Percentiles rank a stretch among this genome's conserved stretches.
These are phyloP conservation scores for Drosophila austrosaltans DNA, from an alignment of 2,888 invertebrate genomes.

Conservation along the genomic window DNA sequence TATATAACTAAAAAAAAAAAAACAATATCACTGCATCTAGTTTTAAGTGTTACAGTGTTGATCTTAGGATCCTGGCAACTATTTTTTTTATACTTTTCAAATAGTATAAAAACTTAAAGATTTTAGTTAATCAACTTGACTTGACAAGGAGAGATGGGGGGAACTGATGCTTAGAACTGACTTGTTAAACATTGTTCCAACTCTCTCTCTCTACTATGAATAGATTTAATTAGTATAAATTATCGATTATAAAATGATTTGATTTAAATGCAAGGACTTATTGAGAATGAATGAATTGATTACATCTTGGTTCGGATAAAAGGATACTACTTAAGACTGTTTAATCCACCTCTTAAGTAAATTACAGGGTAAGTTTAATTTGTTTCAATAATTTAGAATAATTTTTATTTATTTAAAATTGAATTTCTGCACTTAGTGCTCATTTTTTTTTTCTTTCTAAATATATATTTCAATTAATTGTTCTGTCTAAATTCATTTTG, in stretches of 20 bases:
- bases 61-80: not conserved
- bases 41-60: constrained; percentile 45
- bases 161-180: not conserved
- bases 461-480: not conserved
- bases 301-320: no score
- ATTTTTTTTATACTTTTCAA: not conserved
- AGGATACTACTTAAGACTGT: no score
- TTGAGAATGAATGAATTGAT: no score
- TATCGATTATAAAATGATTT: not conserved
- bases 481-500: constrained; percentile 7
- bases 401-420: constrained; percentile 34
- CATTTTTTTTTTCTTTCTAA: constrained; percentile 28
- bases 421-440: constrained; percentile 28
- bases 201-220: not conserved
- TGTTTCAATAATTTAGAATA: constrained; percentile 35
- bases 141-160: not conserved
- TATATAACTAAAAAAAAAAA: constrained; percentile 86
- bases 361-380: not conserved
- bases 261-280: no score
- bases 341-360: not conserved
- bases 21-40: constrained; percentile 2
- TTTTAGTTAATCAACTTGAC: constrained; percentile 7
- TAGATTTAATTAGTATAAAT: not conserved
- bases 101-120: not conserved
- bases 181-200: not conserved